Evolutionary conservation across 2,113 vertebrate genomes (phyloP).

Genomic region (Seriola aureovittata): DNA sequence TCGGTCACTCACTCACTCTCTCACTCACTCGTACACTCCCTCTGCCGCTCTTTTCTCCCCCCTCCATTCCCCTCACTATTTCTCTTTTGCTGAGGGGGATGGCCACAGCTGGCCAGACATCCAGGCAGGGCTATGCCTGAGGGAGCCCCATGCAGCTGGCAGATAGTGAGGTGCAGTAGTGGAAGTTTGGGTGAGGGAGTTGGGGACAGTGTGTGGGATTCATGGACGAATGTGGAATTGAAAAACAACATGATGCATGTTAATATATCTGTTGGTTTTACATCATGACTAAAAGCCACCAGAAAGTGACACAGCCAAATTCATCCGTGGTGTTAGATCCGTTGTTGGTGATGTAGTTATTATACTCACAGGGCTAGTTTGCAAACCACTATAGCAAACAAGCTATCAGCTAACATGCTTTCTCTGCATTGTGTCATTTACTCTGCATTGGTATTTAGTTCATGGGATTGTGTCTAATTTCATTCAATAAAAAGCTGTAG

Average conservation of each 20-base stretch:
- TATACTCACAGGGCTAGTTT: too few species aligned
- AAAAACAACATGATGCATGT: conserved; percentile 19
- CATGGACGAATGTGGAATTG: neutral
- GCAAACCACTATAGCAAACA: too few species aligned
- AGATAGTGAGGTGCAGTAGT: conserved; percentile 55
- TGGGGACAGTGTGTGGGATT: conserved; percentile 3
- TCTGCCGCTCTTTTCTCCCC: neutral
- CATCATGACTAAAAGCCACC: neutral
- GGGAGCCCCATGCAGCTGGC: conserved; percentile 76
- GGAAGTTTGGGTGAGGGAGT: conserved; percentile 27
- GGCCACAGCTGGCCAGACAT: conserved; percentile 80
- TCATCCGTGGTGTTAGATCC: neutral
- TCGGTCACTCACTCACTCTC: conserved; percentile 32
- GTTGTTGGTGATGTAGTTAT: too few species aligned
- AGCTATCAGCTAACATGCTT: too few species aligned
- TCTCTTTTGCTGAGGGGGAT: conserved; percentile 52
- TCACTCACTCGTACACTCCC: neutral
- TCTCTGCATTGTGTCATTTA: too few species aligned
- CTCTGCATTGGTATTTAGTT: too few species aligned
- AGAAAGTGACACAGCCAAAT: neutral
- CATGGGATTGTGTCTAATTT: too few species aligned
- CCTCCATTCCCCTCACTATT: conserved; percentile 22
- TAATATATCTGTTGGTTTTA: neutral
- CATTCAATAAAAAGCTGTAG: too few species aligned
- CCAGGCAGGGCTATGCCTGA: conserved; percentile 67